Base-by-base conservation (phyloP, 2,113 vertebrate species). In the Epinephelus lanceolatus region DNA sequence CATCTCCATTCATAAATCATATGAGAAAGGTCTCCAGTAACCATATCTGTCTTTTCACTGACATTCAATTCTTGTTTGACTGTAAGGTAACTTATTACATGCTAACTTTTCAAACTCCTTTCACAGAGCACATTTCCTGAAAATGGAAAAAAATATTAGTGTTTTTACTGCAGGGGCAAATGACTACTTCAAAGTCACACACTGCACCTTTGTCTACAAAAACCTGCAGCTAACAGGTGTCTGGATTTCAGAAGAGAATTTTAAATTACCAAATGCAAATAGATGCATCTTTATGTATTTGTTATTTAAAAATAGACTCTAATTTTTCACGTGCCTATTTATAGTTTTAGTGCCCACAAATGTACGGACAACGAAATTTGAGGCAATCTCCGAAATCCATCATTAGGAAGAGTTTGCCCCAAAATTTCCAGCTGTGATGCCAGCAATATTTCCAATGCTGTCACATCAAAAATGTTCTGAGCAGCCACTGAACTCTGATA, bases 391-490 rank as follows among this genome's bases (percentile, higher is more conserved):
- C 72, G 63, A 72, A 89, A 81, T 80, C 76, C 69, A 78, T 90
- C 62, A 86, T 90, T 86, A 86, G 61, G 49, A 76, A 75, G 73
- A 81, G 25, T 83, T 85, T 87, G 33, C 81, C 75, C 71, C 70
- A 67, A 89, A 90, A 89, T 87, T 49, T 81, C 40, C 37, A 37
- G 76, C 90, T 94, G 85, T 92, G 90, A 93, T 91, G 80, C 49
- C 61, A 55, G 73, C 85, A 78, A 84, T 77, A 86, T 92, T 86
- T 91, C 86, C 80, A 83, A 88, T 89, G 86, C 92, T 77, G 88
- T 92, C 90, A 92, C 85, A 92, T 92, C 91, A 86, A 85, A 91
- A 92, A 91, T 91, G 88, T 85, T 92, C 89, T 81, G 84, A 89
- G 87, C 72, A 83, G 65, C 77, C 51, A 63, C 80, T 83, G 91